Conservation (phyloP, 2,797 vertebrate genomes). For the Crocodylus rhombifer region DNA sequence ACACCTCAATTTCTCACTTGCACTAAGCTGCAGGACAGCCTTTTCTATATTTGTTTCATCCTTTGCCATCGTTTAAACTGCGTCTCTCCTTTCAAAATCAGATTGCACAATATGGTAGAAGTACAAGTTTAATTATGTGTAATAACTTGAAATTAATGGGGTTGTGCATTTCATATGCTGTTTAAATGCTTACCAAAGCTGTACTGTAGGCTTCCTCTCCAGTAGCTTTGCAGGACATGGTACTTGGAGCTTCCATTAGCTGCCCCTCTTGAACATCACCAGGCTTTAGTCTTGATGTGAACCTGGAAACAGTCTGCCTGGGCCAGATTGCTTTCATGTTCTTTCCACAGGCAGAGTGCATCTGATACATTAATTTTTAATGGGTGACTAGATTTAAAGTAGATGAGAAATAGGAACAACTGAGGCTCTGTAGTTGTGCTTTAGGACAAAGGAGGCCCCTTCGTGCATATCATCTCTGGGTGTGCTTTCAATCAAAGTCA, state of each 20-base stretch:
- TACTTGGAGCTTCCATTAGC: background rate
- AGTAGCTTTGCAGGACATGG: background rate
- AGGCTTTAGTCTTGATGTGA: background rate
- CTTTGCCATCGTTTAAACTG: background rate
- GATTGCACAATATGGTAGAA: background rate
- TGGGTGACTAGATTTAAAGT: conserved; percentile 9
- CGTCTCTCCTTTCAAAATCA: background rate
- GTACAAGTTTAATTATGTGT: background rate
- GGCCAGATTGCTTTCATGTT: background rate
- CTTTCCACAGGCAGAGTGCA: background rate
- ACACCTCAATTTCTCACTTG: background rate
- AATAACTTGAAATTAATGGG: background rate
- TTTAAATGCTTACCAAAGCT: background rate
- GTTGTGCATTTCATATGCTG: background rate
- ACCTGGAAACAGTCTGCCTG: background rate
- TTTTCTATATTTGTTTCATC: background rate
- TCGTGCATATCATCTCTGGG: background rate
- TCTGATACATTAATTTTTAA: conserved; percentile 4
- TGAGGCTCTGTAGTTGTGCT: background rate
- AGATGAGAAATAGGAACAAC: background rate
- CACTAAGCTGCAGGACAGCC: background rate
- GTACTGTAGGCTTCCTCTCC: background rate
- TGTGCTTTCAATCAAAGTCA: background rate
- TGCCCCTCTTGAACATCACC: fast-evolving
- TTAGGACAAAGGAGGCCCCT: background rate